Base-by-base conservation (phyloP, 2,888 invertebrate genomes). In the Dicranocentrus wangi region DNA sequence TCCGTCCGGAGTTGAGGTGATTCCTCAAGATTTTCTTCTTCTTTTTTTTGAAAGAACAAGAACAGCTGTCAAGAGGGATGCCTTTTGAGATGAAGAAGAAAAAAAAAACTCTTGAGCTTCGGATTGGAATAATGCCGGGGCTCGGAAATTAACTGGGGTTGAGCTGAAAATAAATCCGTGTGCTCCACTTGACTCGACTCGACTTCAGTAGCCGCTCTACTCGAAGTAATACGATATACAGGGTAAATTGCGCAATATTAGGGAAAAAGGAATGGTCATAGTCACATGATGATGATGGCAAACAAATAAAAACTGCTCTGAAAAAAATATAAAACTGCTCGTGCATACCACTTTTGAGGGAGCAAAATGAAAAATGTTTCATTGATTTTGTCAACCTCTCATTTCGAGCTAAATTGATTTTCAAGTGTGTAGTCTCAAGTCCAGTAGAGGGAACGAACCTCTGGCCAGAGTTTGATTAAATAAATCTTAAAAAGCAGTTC, bases 361-460 rank as follows among this genome's bases (percentile, higher is more conserved):
- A 58, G 21, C 47, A 73, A 85, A 82, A 85, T 81, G 82, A 82
- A 82, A 84, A 82, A 82, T 83, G 84, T 82, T 83, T 83, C 82
- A 84, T 85, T 84, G 83, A 85, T 81, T 80, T 72, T 76, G 71
- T 73, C 76, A 75, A 65, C 69, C 83, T 58, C 76, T 83, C 73
- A 83, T 84, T 82, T 76, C 65, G 77, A 84, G 82, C 85, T 82
- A 85, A 85, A 85, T 85, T 85, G 85, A 84, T 84, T 85, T 83
- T 85, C 83, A 85, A 85, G 85, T 81, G 73, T 60, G 51, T 28
- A 70, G 69, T 7, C 5, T 77, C 80, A 72, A 72, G 72, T 58
- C 58, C 55, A 58, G 42, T 68, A 17, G 39, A 42, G 53, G 39
- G 51, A n/a, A 53, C 28, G 58, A 25, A 25, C 25, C 58, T 32